phyloP scores from a whole-genome alignment of 2,797 vertebrate species.

The Gymnothorax reevesii region DNA sequence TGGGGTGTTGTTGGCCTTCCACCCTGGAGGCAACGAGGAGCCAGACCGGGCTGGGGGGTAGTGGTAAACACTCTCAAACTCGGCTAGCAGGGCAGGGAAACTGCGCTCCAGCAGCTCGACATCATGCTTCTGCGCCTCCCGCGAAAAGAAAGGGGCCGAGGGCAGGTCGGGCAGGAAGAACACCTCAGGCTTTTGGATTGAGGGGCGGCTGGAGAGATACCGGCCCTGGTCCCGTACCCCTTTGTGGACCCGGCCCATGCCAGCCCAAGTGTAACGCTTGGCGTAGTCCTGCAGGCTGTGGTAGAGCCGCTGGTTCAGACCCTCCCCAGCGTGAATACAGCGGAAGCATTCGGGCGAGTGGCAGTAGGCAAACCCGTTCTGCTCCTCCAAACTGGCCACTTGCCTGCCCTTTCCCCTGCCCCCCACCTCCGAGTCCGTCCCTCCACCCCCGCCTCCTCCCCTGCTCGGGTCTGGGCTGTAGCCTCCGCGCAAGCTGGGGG shows the following conservation, averaged over 20 bases:
- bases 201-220: constrained; percentile 83
- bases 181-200: constrained; percentile 95
- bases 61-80: constrained; percentile 91
- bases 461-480: constrained; percentile 64
- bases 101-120: constrained; percentile 94
- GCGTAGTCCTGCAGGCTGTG: constrained; percentile 97
- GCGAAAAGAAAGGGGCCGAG: constrained; percentile 88
- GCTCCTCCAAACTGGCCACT: constrained; percentile 75
- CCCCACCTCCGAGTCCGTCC: constrained; percentile 68
- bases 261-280: constrained; percentile 98
- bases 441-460: constrained; percentile 62
- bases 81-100: constrained; percentile 89
- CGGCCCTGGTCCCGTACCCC: constrained; percentile 92
- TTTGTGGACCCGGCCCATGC: constrained; percentile 97
- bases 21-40: constrained; percentile 81
- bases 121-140: constrained; percentile 94
- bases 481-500: constrained; percentile 65
- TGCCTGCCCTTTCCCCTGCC: constrained; percentile 67
- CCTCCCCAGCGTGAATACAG: constrained; percentile 79
- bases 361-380: constrained; percentile 89
- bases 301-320: constrained; percentile 93
- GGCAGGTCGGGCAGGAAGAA: constrained; percentile 97
- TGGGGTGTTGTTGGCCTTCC: constrained; percentile 90
- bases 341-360: constrained; percentile 87
- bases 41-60: constrained; percentile 79